A percentile compares a stretch with the other conserved stretches of the same genome.
Conservation (phyloP, 37 sponge, comb jelly and placozoan genomes). For the Diacarnus erythraeanus region DNA sequence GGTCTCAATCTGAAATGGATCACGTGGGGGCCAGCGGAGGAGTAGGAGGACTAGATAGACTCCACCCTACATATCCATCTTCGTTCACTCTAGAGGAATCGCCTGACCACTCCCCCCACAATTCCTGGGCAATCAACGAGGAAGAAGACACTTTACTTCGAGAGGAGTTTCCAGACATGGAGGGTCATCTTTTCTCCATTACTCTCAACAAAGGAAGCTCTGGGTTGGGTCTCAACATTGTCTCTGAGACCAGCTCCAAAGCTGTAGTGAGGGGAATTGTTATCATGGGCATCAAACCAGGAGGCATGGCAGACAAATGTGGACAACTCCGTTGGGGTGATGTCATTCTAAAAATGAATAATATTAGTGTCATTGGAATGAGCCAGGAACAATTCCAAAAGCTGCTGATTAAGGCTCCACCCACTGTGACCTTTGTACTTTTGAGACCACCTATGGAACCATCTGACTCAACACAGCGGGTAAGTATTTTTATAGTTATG, state of each 20-base stretch:
- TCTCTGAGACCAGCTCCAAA: slow-evolving; percentile 31
- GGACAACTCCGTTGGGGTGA: slow-evolving; percentile 73
- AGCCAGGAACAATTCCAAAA: slow-evolving; percentile 49
- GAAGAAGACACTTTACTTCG: slow-evolving; percentile 49
- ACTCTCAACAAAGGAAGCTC: slow-evolving; percentile 46
- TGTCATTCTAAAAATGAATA: slow-evolving; percentile 80
- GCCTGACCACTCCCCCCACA: slow-evolving; percentile 54
- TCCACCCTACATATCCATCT: neutral
- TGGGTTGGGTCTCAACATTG: slow-evolving; percentile 71
- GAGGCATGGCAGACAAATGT: slow-evolving; percentile 71
- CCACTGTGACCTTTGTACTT: slow-evolving; percentile 63
- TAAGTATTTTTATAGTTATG: neutral
- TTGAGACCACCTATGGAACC: slow-evolving; percentile 36
- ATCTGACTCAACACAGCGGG: neutral
- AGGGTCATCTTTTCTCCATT: slow-evolving; percentile 70
- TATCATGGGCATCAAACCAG: slow-evolving; percentile 64
- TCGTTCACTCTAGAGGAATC: slow-evolving; percentile 1
- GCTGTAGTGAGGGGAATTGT: slow-evolving; percentile 52
- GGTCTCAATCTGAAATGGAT: neutral
- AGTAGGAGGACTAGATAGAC: neutral
- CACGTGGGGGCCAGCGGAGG: neutral
- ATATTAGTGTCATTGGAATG: slow-evolving; percentile 54
- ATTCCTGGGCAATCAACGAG: slow-evolving; percentile 59
- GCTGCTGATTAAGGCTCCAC: slow-evolving; percentile 49
- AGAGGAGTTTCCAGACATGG: slow-evolving; percentile 50